Percentiles rank a stretch among this genome's conserved stretches.
These are phyloP conservation scores for Idaea dimidiata DNA, from an alignment of 2,888 invertebrate genomes.

Conservation along the genomic window DNA sequence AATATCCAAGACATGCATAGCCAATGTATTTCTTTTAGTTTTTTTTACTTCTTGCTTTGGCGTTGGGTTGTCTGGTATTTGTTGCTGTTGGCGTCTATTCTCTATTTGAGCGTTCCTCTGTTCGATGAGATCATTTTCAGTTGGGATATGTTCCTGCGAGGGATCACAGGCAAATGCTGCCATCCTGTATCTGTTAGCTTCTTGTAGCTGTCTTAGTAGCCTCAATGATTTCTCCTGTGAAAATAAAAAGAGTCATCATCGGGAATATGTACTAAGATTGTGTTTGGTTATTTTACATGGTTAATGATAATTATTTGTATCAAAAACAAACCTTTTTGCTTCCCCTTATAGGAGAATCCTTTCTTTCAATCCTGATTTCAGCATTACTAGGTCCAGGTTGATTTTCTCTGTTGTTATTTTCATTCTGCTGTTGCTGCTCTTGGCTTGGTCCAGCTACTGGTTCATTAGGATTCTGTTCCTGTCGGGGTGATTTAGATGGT, in stretches of 20 bases:
- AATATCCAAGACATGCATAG: conserved; percentile 93
- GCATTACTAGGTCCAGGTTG: conserved; percentile 39
- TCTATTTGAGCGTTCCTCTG: conserved; percentile 72
- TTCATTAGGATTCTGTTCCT: conserved; percentile 47
- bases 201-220: conserved; percentile 72
- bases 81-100: conserved; percentile 52
- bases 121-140: conserved; percentile 74
- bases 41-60: conserved; percentile 75
- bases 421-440: conserved; percentile 34
- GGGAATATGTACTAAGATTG: too few species aligned
- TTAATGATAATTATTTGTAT: neutral
- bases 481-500: conserved; percentile 42
- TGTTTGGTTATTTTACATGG: too few species aligned
- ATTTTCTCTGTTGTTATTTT: conserved; percentile 41
- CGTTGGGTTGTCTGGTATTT: conserved; percentile 51
- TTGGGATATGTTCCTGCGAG: conserved; percentile 48
- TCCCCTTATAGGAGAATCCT: conserved; percentile 58
- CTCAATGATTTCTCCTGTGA: conserved; percentile 75
- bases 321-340: conserved; percentile 48
- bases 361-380: conserved; percentile 53
- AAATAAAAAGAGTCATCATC: conserved; percentile 11
- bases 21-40: conserved; percentile 84
- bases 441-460: conserved; percentile 74
- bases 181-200: conserved; percentile 76
- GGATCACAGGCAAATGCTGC: conserved; percentile 77